Evolutionary conservation across 2,797 vertebrate species (phyloP), one percentile per base, ranked within the genome.

Genomic region (Anisognathus igniventris): DNA sequence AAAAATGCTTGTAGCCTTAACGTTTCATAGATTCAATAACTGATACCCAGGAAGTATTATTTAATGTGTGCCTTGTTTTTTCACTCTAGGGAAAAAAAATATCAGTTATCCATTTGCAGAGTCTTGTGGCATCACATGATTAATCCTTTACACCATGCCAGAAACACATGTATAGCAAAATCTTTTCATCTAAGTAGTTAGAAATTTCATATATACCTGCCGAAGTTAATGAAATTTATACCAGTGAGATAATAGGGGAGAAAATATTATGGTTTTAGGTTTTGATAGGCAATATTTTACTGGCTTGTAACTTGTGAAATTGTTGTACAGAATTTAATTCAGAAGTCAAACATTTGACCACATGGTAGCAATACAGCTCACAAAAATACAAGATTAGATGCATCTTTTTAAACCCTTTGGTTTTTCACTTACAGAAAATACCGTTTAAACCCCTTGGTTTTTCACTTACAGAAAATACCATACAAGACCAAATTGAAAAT

Each of bases 371-470:
- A 66, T 23, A 37, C 2, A 75, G 3, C 6, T 84, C 3, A 10
- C 56, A 73, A 73, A 70, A 78, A 35, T 22, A 30, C 17, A 20
- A 44, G 33, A 67, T 75, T 54, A 88, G 61, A 56, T 39, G 3
- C 16, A 54, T 44, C 21, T 86, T 92, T 71, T 56, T 3, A 62
- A 88, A 74, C 8, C 0, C 13, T 40, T 90, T 65, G 40, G 23
- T 86, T 79, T 93, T 76, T 92, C 68, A 81, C 58, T 93, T 84
- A 65, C 23, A 91, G 65, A 92, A 86, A 96, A 86, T 65, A 45
- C 2, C 24, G n/a, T 71, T 56, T 3, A 62, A 88, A 74, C 8
- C 0, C 13, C 37, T 90, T 65, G 40, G 23, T 86, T 79, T 93
- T 76, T 92, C 68, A 81, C 58, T 93, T 84, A 65, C 23, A 91